These are phyloP conservation scores for Vandiemenella viatica DNA, from an alignment of 2,888 invertebrate genomes.

Conservation along the genomic window DNA sequence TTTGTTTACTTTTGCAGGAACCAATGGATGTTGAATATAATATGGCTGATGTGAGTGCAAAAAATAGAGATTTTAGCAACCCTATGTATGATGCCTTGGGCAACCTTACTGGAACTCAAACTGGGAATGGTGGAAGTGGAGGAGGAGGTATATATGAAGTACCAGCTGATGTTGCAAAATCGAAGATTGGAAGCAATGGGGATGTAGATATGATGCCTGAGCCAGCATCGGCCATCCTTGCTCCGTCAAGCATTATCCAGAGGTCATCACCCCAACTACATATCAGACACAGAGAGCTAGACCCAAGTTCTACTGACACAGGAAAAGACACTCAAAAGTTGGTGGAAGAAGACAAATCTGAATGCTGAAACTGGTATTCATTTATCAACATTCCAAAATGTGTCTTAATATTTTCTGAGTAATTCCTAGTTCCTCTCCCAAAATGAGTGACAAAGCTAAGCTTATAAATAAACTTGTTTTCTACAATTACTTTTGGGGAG, in stretches of 20 bases:
- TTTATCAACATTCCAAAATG: too few species aligned
- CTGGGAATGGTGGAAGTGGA: slow-evolving; percentile 4
- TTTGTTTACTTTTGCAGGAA: slow-evolving; percentile 25
- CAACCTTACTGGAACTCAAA: slow-evolving; percentile 19
- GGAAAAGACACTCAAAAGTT: slow-evolving; percentile 84
- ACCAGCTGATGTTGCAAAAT: slow-evolving; percentile 53
- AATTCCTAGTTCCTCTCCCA: too few species aligned
- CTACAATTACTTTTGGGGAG: too few species aligned
- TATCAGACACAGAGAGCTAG: slow-evolving; percentile 60
- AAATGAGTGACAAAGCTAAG: too few species aligned
- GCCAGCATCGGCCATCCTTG: slow-evolving; percentile 57
- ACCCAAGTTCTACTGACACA: slow-evolving; percentile 68
- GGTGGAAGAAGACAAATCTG: slow-evolving; percentile 72
- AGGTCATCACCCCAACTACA: slow-evolving; percentile 57
- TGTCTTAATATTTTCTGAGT: too few species aligned
- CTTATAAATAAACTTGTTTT: too few species aligned
- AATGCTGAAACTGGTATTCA: slow-evolving; percentile 29
- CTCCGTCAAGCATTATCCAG: slow-evolving; percentile 67
- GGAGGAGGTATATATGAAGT: slow-evolving; percentile 59
- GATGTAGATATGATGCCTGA: slow-evolving; percentile 22
- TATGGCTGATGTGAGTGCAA: slow-evolving; percentile 58
- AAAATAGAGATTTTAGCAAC: slow-evolving; percentile 87
- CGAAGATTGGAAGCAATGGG: slow-evolving; percentile 29
- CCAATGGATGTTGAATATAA: slow-evolving; percentile 65
- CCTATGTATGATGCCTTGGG: slow-evolving; percentile 86